These are phyloP conservation scores for Conomelus anceps DNA, from an alignment of 2,888 invertebrate genomes.

Conservation along the genomic window DNA sequence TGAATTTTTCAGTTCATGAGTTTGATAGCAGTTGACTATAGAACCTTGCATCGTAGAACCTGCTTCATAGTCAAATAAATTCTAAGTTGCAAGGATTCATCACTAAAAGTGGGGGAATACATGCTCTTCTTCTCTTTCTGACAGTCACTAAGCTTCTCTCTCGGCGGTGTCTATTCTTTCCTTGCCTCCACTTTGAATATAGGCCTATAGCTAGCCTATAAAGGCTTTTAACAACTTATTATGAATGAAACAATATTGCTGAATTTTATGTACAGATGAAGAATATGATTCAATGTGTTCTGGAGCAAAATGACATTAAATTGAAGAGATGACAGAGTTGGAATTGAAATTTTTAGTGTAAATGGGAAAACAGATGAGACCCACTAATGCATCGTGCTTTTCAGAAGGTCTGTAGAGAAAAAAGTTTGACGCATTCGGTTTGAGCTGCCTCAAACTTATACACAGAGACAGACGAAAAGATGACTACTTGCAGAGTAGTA, in stretches of 20 bases:
- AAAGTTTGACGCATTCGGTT: neutral
- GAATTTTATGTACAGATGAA: neutral
- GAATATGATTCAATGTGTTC: neutral
- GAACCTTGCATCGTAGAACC: too few relatives aligned
- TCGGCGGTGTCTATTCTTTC: too few relatives aligned
- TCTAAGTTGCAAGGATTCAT: too few relatives aligned
- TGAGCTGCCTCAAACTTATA: neutral
- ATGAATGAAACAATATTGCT: neutral
- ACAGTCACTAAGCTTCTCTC: too few relatives aligned
- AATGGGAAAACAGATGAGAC: neutral
- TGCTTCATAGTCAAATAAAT: too few relatives aligned
- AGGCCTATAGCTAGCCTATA: neutral
- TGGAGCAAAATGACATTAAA: neutral
- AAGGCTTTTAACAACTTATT: neutral
- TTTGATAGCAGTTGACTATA: too few relatives aligned
- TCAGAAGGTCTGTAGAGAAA: neutral
- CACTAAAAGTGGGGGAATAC: too few relatives aligned
- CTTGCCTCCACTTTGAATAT: too few relatives aligned
- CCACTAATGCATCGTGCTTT: neutral
- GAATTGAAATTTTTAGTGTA: neutral
- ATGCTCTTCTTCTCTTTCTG: too few relatives aligned
- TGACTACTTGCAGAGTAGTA: neutral
- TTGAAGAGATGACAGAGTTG: neutral
- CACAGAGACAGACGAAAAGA: neutral
- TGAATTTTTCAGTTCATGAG: too few relatives aligned